Base-by-base conservation (phyloP, 2,113 vertebrate genomes). In the human (Homo sapiens) region DNA sequence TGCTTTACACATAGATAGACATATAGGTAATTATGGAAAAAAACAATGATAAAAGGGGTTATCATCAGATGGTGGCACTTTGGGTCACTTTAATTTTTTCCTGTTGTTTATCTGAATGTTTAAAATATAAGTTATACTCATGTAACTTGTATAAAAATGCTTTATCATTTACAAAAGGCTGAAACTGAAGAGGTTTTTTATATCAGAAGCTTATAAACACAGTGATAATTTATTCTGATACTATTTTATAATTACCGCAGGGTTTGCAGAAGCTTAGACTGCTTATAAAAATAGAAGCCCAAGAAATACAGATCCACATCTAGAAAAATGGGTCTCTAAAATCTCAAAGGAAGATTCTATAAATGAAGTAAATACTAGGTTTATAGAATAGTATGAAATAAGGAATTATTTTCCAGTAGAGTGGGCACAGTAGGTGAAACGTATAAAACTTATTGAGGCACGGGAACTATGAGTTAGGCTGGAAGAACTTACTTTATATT, bases 171-270 rank as follows among this genome's bases (percentile, higher is more conserved):
- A 10, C 30, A 93, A 95, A 94, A 87, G n/a, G 6, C 43, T 70
- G 89, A 89, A 70, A 86, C 3, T 75, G 68, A 78, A 79, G 90
- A 83, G 55, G 16, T 14, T 64, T 96, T 93, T 95, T 89, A 30
- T 59, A 57, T 79, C 61, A 64, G 32, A 95, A 83, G 20, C 11
- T 68, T 79, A 32, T 48, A 89, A 75, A 75, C 35, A 59, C 50
- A 78, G 61, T 95, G 68, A 81, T 84, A 87, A 84, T 73, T 88
- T 91, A 96, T 96, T 96, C 75, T 82, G 27, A 85, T 93, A 84
- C 16, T 40, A 81, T 89, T 75, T 64, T 84, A 61, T 90, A 70
- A 97, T 82, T 87, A 87, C 35, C 84, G 4, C 22, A 82, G 55
- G 0, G 1, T 80, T 95, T 89, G 43, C 38, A 93, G n/a, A 40